Percentiles rank a stretch among this genome's conserved stretches.
Conservation (phyloP, 2,113 vertebrate species). For the Ceyx cyanopectus region DNA sequence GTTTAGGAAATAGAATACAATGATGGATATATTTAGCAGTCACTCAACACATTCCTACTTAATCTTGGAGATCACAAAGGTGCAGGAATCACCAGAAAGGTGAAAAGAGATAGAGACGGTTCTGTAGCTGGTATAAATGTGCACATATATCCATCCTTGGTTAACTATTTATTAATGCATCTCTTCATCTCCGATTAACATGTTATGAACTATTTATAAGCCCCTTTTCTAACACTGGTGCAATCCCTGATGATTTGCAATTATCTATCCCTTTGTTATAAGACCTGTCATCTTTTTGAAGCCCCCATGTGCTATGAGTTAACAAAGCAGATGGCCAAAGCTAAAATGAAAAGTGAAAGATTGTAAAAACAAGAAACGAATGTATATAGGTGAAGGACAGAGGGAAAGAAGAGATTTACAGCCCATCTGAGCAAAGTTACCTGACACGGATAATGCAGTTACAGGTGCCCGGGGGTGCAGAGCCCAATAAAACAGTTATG, state of each 20-base stretch:
- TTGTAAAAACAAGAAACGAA: neutral
- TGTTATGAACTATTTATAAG: neutral
- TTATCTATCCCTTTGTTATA: neutral
- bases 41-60: neutral
- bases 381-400: neutral
- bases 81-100: neutral
- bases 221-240: neutral
- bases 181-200: neutral
- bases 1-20: neutral
- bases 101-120: neutral
- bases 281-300: neutral
- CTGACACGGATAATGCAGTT: neutral
- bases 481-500: neutral
- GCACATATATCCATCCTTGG: neutral
- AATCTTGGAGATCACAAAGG: neutral
- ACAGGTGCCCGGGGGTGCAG: neutral
- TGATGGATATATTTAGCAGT: neutral
- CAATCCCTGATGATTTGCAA: neutral
- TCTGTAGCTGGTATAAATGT: neutral
- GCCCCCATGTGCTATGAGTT: neutral
- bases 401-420: neutral
- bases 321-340: neutral
- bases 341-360: neutral
- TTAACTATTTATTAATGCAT: neutral
- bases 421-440: neutral